These are phyloP conservation scores for Drosophila lowei DNA, from an alignment of 1,140 invertebrate species.

Conservation along the genomic window DNA sequence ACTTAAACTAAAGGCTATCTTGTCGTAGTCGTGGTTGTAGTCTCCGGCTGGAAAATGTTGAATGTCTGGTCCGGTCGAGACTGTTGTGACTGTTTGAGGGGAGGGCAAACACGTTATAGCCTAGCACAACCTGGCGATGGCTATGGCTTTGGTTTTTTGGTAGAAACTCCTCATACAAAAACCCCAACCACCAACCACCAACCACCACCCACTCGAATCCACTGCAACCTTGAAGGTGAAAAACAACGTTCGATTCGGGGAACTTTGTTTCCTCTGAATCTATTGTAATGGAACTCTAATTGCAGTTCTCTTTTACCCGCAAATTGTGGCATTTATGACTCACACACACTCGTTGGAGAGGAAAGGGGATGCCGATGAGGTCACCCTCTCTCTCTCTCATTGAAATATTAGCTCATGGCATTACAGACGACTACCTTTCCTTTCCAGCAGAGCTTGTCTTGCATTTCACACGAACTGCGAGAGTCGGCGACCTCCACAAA, in stretches of 20 bases:
- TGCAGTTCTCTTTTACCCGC: constrained; percentile 55
- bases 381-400: constrained; percentile 32
- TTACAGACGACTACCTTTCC: background rate
- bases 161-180: constrained; percentile 16
- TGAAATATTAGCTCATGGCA: constrained; percentile 29
- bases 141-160: background rate
- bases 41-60: constrained; percentile 43
- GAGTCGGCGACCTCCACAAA: constrained; percentile 55
- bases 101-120: constrained; percentile 34
- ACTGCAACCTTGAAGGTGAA: constrained; percentile 58
- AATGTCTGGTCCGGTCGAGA: constrained; percentile 33
- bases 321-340: constrained; percentile 67
- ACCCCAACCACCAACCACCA: constrained; percentile 18
- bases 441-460: constrained; percentile 26
- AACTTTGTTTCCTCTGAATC: constrained; percentile 26
- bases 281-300: constrained; percentile 53
- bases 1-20: constrained; percentile 55
- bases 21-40: background rate
- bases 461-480: constrained; percentile 57
- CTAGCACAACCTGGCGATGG: constrained; percentile 20
- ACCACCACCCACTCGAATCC: constrained; percentile 20
- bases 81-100: constrained; percentile 9
- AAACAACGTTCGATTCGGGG: constrained; percentile 58
- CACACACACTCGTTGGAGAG: constrained; percentile 18
- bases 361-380: background rate